phyloP scores from a whole-genome alignment of 2,888 invertebrate species.

The Drosophila anomalata region DNA sequence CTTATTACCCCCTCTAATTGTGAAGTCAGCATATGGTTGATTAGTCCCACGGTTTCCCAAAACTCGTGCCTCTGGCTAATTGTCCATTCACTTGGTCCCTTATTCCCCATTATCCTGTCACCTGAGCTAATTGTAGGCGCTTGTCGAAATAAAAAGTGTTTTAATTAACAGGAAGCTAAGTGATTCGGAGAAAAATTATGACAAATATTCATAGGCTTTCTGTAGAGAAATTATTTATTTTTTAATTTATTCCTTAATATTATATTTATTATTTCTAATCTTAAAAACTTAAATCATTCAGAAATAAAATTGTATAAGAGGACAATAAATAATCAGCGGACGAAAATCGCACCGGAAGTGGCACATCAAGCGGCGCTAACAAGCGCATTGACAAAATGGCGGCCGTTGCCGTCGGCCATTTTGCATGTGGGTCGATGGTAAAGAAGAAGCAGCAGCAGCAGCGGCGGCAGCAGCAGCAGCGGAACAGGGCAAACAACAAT shows the following conservation, averaged over 20 bases:
- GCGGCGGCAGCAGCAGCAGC: not conserved
- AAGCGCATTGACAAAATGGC: slow-evolving; percentile 50
- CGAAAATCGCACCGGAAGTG: slow-evolving; percentile 25
- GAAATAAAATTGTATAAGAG: not conserved
- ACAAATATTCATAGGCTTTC: not conserved
- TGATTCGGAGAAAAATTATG: slow-evolving; percentile 10
- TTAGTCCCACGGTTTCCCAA: slow-evolving; percentile 1
- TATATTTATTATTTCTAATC: not conserved
- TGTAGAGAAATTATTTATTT: not conserved
- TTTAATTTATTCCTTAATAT: not conserved
- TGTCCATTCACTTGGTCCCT: slow-evolving; percentile 28
- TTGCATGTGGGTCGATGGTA: slow-evolving; percentile 24
- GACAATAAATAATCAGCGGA: slow-evolving; percentile 16
- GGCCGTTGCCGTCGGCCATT: slow-evolving; percentile 38
- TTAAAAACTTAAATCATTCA: not conserved
- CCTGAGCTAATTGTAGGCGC: slow-evolving; percentile 45
- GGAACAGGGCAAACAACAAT: slow-evolving; percentile 35
- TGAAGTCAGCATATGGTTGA: slow-evolving; percentile 2
- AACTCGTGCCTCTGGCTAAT: slow-evolving; percentile 34
- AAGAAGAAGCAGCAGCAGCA: not conserved
- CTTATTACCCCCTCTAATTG: slow-evolving; percentile 17
- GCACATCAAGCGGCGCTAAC: slow-evolving; percentile 47
- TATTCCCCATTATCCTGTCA: slow-evolving; percentile 36
- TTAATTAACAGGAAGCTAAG: slow-evolving; percentile 44
- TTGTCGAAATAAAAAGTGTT: slow-evolving; percentile 40